phyloP scores from a whole-genome alignment of 2,888 invertebrate species.

The Julus scanicus region DNA sequence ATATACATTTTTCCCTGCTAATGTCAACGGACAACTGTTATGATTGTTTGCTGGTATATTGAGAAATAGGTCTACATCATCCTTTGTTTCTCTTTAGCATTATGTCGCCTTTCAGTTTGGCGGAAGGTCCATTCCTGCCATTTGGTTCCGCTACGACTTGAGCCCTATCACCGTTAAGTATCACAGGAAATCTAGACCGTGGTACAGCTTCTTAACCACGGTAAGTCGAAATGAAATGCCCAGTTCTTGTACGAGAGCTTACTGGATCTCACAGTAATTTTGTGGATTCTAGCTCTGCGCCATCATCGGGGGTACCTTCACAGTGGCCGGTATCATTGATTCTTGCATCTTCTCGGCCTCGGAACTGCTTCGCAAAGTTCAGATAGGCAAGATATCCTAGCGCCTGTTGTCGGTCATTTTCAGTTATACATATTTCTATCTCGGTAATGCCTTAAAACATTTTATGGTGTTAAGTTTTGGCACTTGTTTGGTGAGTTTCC shows the following conservation, averaged over 20 bases:
- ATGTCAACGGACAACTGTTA: too few relatives aligned
- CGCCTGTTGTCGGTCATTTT: background rate
- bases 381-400: constrained; percentile 71
- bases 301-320: constrained; percentile 73
- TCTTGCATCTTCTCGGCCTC: constrained; percentile 71
- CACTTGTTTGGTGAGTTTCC: background rate
- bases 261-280: background rate
- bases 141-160: constrained; percentile 73
- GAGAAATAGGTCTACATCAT: background rate
- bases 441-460: background rate
- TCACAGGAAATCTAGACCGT: constrained; percentile 69
- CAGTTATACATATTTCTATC: constrained; percentile 14
- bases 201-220: constrained; percentile 71
- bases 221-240: constrained; percentile 63
- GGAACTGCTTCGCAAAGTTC: constrained; percentile 70
- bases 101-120: constrained; percentile 62
- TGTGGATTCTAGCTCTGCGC: constrained; percentile 69
- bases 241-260: background rate
- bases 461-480: background rate
- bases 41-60: too few relatives aligned
- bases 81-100: constrained; percentile 49
- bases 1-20: too few relatives aligned
- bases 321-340: constrained; percentile 72
- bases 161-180: constrained; percentile 72
- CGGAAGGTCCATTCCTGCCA: constrained; percentile 69